Conservation (phyloP, 2,797 vertebrate species). For the Pipistrellus nathusii region DNA sequence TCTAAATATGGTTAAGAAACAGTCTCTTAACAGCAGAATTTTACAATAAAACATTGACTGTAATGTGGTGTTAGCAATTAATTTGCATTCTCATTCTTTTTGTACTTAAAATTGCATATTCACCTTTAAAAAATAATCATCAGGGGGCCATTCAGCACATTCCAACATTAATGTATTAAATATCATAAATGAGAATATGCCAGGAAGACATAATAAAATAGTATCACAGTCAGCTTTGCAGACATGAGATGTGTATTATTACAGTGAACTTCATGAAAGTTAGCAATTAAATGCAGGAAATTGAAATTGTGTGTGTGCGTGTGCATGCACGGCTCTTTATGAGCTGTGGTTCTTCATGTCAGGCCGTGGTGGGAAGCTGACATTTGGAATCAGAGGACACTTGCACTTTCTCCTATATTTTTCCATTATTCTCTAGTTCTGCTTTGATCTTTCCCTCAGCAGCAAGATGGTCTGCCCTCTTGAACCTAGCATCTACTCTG, state of each 20-base stretch:
- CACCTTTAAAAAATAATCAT: conserved; percentile 6
- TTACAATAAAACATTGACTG: conserved; percentile 13
- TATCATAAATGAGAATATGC: conserved; percentile 32
- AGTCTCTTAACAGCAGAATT: conserved; percentile 34
- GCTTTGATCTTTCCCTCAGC: neutral
- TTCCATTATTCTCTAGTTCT: neutral
- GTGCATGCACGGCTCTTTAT: neutral
- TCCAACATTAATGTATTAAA: neutral
- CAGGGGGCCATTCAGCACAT: neutral
- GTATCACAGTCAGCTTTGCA: neutral
- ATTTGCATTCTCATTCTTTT: conserved; percentile 49
- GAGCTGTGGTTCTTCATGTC: neutral
- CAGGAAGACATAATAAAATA: conserved; percentile 39
- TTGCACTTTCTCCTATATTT: neutral
- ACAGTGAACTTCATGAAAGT: neutral
- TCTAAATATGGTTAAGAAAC: conserved; percentile 47
- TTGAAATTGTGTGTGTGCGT: neutral
- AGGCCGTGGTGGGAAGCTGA: neutral
- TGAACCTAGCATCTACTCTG: conserved; percentile 24
- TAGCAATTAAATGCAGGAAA: neutral
- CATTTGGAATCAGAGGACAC: neutral
- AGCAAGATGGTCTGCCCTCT: neutral
- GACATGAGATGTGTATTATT: neutral
- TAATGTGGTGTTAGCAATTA: conserved; percentile 8
- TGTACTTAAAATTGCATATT: conserved; percentile 40